phyloP scores from a whole-genome alignment of 2,797 vertebrate genomes.

The Falco novaeseelandiae region DNA sequence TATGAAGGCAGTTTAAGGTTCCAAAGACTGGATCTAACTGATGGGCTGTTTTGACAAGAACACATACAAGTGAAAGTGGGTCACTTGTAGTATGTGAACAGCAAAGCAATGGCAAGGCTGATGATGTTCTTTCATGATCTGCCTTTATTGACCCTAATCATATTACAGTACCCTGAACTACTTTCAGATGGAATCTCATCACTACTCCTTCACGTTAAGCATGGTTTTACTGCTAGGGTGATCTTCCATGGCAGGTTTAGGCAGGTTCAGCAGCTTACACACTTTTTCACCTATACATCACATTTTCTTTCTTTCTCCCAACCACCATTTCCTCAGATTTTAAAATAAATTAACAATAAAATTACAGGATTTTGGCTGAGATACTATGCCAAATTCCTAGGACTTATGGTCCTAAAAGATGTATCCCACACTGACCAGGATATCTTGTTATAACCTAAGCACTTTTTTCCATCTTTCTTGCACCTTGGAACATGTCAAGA shows the following conservation, averaged over 20 bases:
- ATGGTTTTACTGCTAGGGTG: background rate
- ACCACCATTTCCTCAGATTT: rapidly evolving
- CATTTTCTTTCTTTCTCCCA: background rate
- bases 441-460: background rate
- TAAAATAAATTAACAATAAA: background rate
- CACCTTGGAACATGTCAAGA: background rate
- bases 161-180: background rate
- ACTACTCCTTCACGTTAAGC: background rate
- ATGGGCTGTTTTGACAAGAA: background rate
- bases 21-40: background rate
- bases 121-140: background rate
- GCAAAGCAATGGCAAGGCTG: background rate
- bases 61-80: background rate
- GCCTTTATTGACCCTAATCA: background rate
- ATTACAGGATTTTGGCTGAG: background rate
- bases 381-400: background rate
- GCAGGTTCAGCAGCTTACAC: background rate
- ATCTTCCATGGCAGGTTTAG: background rate
- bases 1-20: background rate
- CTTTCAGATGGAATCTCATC: background rate
- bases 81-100: background rate
- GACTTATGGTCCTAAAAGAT: background rate
- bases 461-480: background rate
- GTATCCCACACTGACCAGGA: background rate
- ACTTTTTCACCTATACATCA: background rate